These are phyloP conservation scores for Heliconius hewitsoni DNA, from an alignment of 1,140 invertebrate species.

Conservation along the genomic window DNA sequence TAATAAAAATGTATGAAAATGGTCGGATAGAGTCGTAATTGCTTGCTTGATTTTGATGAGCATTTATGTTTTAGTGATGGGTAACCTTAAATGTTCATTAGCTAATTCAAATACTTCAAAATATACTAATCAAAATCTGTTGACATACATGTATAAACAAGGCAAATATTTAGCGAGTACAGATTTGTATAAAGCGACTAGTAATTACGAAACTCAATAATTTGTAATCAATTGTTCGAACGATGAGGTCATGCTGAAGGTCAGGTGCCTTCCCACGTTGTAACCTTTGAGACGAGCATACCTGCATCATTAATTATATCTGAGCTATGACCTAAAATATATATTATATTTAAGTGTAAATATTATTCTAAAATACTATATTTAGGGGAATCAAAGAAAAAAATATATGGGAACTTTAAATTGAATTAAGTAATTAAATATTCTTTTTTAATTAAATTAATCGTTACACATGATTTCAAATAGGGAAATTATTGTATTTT, in stretches of 20 bases:
- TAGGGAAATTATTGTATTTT: too few relatives aligned
- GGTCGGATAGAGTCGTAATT: too few relatives aligned
- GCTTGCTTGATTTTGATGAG: too few relatives aligned
- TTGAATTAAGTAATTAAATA: too few relatives aligned
- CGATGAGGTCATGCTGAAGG: conserved; percentile 30
- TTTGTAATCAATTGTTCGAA: conserved; percentile 34
- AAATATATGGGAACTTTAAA: too few relatives aligned
- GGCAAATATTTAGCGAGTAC: background rate
- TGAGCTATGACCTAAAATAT: background rate
- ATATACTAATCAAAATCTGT: background rate
- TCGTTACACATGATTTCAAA: too few relatives aligned
- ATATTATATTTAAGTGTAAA: conserved; percentile 2
- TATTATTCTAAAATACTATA: background rate
- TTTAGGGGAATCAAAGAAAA: too few relatives aligned
- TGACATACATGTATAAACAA: background rate
- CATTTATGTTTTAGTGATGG: too few relatives aligned
- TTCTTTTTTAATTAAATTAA: too few relatives aligned
- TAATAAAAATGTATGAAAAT: too few relatives aligned
- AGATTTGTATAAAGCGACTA: conserved; percentile 14
- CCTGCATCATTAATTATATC: conserved; percentile 13
- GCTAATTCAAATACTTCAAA: too few relatives aligned
- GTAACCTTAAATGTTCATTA: too few relatives aligned
- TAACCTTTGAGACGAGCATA: conserved; percentile 32
- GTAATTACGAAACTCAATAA: conserved; percentile 27
- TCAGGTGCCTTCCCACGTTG: conserved; percentile 25